Conservation (phyloP, 2,888 invertebrate genomes). For the Deilephila porcellus region DNA sequence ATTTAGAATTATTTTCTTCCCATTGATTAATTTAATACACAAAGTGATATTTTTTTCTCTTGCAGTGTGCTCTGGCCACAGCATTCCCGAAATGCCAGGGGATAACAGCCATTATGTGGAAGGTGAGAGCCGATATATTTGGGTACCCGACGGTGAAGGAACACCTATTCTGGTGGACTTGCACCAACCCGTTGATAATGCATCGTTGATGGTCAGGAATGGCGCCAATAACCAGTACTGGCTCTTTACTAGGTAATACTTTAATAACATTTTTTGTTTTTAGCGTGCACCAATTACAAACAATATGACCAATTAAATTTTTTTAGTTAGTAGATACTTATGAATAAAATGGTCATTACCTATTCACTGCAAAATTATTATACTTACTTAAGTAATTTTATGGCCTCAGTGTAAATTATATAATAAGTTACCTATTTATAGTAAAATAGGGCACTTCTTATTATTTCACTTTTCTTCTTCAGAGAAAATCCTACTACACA, state of each 20-base stretch:
- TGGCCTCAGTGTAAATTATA: too few relatives aligned
- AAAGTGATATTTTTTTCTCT: neutral
- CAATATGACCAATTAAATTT: too few relatives aligned
- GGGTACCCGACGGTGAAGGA: constrained; percentile 65
- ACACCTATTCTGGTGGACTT: constrained; percentile 61
- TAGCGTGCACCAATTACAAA: neutral
- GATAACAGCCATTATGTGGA: constrained; percentile 66
- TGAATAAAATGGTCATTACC: too few relatives aligned
- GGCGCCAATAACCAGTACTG: constrained; percentile 65
- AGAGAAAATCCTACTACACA: constrained; percentile 55
- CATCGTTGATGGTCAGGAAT: constrained; percentile 44
- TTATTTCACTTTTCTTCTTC: constrained; percentile 33
- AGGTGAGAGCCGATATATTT: constrained; percentile 62
- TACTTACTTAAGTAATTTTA: too few relatives aligned
- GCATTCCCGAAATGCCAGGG: constrained; percentile 39
- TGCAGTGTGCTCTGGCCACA: neutral
- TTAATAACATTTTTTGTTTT: neutral
- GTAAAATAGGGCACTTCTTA: neutral
- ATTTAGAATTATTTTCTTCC: too few relatives aligned
- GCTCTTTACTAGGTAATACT: constrained; percentile 44
- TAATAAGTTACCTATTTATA: too few relatives aligned
- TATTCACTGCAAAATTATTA: too few relatives aligned
- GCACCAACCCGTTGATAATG: constrained; percentile 48
- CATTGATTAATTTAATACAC: neutral
- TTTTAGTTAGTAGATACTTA: too few relatives aligned